Evolutionary conservation across 2,113 vertebrate species (phyloP).

Genomic region (Leucoraja erinaceus): DNA sequence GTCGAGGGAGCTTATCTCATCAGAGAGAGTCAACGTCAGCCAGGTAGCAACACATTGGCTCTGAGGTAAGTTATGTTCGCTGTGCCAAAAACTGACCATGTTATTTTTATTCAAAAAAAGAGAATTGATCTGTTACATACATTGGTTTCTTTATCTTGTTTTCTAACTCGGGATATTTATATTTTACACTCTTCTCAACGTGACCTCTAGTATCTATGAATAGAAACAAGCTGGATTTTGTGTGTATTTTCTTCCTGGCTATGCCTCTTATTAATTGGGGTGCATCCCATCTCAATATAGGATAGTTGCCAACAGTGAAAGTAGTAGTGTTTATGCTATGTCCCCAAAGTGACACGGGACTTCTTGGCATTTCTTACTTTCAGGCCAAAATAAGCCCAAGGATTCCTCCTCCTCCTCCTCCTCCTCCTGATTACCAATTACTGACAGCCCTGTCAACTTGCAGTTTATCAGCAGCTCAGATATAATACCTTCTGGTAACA

Average conservation of each 20-base stretch:
- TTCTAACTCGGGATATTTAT: neutral
- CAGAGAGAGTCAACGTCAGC: conserved; percentile 91
- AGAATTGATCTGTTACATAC: neutral
- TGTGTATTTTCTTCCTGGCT: neutral
- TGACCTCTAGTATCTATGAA: neutral
- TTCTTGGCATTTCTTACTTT: neutral
- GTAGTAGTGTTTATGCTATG: neutral
- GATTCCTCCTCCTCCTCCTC: neutral
- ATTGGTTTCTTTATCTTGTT: neutral
- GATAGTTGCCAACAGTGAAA: neutral
- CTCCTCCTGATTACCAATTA: neutral
- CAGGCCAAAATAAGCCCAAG: neutral
- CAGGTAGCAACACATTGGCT: conserved; percentile 87
- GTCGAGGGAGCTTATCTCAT: conserved; percentile 90
- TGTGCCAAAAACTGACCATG: neutral
- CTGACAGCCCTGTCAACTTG: neutral
- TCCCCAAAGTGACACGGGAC: neutral
- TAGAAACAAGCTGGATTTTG: neutral
- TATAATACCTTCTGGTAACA: neutral
- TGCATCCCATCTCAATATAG: neutral
- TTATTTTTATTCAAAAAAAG: neutral
- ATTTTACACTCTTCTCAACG: neutral
- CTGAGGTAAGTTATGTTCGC: conserved; percentile 68
- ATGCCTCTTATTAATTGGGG: neutral
- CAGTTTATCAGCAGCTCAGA: neutral